Percentiles rank a stretch among this genome's conserved stretches.
Evolutionary conservation across 2,888 invertebrate species (phyloP).

Genomic region (Xestobium rufovillosum): DNA sequence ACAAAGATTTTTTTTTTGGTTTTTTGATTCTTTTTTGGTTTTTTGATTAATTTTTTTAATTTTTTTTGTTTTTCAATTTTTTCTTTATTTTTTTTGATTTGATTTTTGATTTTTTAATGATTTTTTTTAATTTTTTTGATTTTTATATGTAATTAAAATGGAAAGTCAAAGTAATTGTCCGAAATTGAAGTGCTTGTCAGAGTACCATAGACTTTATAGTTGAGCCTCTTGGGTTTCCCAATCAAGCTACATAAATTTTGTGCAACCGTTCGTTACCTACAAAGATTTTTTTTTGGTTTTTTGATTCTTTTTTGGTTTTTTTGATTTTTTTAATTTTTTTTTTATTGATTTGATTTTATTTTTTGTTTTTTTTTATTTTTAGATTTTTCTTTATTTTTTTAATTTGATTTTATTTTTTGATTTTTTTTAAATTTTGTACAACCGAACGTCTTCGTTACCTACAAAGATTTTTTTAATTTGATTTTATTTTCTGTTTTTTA

Average conservation of each 20-base stretch:
- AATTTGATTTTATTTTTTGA: slow-evolving; percentile 5
- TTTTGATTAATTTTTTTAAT: slow-evolving; percentile 1
- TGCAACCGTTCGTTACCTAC: too few species aligned
- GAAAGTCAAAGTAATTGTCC: slow-evolving; percentile 19
- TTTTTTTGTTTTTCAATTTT: slow-evolving; percentile 2
- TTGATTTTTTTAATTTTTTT: slow-evolving; percentile 6
- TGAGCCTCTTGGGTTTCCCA: slow-evolving; percentile 25
- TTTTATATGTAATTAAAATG: slow-evolving; percentile 9
- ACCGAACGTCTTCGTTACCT: too few species aligned
- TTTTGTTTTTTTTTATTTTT: slow-evolving; percentile 13
- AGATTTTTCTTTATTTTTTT: slow-evolving; percentile 8
- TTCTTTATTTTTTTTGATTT: too few species aligned
- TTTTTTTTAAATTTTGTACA: too few species aligned
- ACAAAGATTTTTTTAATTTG: too few species aligned
- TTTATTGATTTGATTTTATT: slow-evolving; percentile 13
- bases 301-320: slow-evolving; percentile 7
- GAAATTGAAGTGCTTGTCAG: slow-evolving; percentile 24
- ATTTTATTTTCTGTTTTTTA: too few species aligned
- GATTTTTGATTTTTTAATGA: too few species aligned
- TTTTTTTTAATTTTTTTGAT: slow-evolving; percentile 5
- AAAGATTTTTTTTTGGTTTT: too few species aligned
- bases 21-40: too few species aligned
- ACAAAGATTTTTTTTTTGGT: too few species aligned
- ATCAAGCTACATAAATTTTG: slow-evolving; percentile 24
- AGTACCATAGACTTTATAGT: slow-evolving; percentile 24